Evolutionary conservation across 2,797 vertebrate species (phyloP), one percentile per base, ranked within the genome.

Genomic region (Myotis myotis): DNA sequence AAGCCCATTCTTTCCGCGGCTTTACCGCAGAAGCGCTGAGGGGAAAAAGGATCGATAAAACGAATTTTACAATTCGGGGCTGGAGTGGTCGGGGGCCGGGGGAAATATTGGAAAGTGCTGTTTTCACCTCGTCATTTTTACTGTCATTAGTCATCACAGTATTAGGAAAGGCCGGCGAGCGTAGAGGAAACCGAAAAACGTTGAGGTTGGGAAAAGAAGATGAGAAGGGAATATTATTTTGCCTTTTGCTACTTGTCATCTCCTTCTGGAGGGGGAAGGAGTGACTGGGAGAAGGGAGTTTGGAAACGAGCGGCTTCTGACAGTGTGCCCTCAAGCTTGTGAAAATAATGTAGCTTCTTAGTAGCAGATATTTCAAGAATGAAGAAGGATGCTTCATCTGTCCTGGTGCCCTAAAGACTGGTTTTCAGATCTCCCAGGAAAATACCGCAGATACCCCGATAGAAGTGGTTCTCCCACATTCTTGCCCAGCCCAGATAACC

Each of bases 121-220:
- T 91, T 88, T 88, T 94, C 30, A n/a, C 10, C 25, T 89, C 20
- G 5, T 41, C 23, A 3, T 33, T 93, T 68, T 28, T 62, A 36
- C 76, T 28, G 6, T 57, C 68, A 25, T 88, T 93, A 84, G 94
- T 92, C 76, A 91, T 41, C 72, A 28, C 81, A n/a, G 0, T 89
- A 16, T 90, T 90, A 68, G 75, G 79, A 87, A 90, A 81, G 71
- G n/a, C 79, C 72, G 62, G 12, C 83, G 57, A 49, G 80, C 64
- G 7, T 49, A 85, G 49, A 91, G 80, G 81, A 95, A 97, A 84
- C 62, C 6, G 30, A 81, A 95, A 76, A 36, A 79, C 16, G 30
- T 38, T 44, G 28, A 81, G 30, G 5, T 79, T 88, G 47, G 80
- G n/a, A 3, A 55, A 62, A 44, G 41, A 38, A 38, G 25, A 53